A percentile compares a stretch with the other conserved stretches of the same genome.
These are phyloP conservation scores for Cheirogaleus medius DNA, from an alignment of 2,113 vertebrate species.

Conservation along the genomic window DNA sequence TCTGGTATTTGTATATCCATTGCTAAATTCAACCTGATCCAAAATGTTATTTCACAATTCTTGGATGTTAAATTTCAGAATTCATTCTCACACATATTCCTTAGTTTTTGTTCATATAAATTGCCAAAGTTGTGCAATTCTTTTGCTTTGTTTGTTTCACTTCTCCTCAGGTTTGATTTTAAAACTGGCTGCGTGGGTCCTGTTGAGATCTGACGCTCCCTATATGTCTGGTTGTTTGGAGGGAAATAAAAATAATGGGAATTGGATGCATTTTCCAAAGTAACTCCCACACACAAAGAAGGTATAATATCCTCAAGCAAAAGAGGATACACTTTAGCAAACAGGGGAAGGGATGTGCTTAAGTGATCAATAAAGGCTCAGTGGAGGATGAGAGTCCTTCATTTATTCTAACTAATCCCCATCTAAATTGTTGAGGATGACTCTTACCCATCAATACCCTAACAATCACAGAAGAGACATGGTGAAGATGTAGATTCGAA, in stretches of 20 bases:
- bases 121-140: neutral
- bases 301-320: neutral
- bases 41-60: neutral
- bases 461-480: neutral
- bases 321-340: neutral
- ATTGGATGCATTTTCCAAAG: neutral
- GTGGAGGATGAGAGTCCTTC: neutral
- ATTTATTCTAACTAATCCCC: neutral
- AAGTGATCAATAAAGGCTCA: neutral
- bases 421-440: neutral
- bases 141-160: neutral
- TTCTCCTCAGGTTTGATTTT: conserved; percentile 22
- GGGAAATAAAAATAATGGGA: neutral
- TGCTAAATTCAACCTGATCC: neutral
- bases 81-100: neutral
- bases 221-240: neutral
- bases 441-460: neutral
- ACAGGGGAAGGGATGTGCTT: neutral
- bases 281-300: neutral
- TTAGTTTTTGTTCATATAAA: neutral
- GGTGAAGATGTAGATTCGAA: neutral
- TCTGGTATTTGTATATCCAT: neutral
- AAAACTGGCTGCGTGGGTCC: neutral
- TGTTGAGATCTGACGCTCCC: neutral
- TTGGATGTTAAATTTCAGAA: neutral